Evolutionary conservation across 2,797 vertebrate genomes (phyloP).

Genomic region (Serranus cabrilla): DNA sequence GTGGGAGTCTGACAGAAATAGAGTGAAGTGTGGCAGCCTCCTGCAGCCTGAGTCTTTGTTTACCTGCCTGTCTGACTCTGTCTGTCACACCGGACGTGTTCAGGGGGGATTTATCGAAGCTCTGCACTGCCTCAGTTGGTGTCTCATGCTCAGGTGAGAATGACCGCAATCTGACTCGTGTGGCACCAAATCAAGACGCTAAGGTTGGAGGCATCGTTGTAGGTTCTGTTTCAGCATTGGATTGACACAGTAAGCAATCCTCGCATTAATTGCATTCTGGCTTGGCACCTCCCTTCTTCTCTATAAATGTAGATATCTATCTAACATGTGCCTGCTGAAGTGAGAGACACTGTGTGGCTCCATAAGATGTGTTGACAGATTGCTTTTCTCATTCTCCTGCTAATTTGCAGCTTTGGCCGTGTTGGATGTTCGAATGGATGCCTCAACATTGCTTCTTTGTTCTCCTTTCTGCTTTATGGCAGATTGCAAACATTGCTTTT

Average conservation of each 20-base stretch:
- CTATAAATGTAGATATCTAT: background rate
- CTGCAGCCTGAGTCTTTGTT: slow-evolving; percentile 23
- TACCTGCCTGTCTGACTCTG: slow-evolving; percentile 25
- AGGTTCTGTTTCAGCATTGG: too few relatives aligned
- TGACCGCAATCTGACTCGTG: background rate
- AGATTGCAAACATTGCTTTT: too few relatives aligned
- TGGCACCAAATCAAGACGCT: background rate
- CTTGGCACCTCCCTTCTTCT: background rate
- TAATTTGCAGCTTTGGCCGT: too few relatives aligned
- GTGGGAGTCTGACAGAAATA: slow-evolving; percentile 51
- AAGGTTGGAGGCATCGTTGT: background rate
- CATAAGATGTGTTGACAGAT: background rate
- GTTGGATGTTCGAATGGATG: too few relatives aligned
- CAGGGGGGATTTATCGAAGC: background rate
- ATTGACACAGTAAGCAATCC: background rate
- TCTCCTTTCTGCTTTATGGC: too few relatives aligned
- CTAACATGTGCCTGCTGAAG: background rate
- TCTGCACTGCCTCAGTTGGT: background rate
- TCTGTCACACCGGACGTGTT: slow-evolving; percentile 2
- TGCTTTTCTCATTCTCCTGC: background rate
- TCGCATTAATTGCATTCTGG: background rate
- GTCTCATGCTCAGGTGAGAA: slow-evolving; percentile 22
- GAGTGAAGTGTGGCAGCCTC: slow-evolving; percentile 23
- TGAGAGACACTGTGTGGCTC: background rate
- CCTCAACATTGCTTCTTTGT: too few relatives aligned